Evolutionary conservation across 2,797 vertebrate genomes (phyloP).

Genomic region (Ctenopoma multispine): DNA sequence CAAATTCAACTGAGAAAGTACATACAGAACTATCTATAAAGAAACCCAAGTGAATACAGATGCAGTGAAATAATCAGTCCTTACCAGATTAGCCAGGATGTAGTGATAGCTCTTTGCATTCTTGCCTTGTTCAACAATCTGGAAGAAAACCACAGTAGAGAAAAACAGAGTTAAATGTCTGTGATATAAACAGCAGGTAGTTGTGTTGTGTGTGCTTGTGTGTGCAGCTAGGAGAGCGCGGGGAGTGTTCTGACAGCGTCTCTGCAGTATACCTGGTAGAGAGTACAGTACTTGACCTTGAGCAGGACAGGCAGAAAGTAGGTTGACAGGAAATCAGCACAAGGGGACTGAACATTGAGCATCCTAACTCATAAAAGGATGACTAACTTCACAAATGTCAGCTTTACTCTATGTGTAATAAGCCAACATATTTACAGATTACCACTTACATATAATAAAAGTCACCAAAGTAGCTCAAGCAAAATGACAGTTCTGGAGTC

Average conservation of each 20-base stretch:
- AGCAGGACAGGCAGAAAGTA: slow-evolving; percentile 35
- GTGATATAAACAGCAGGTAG: slow-evolving; percentile 23
- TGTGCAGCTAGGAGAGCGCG: slow-evolving; percentile 5
- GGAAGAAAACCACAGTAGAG: slow-evolving; percentile 70
- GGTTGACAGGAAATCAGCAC: slow-evolving; percentile 34
- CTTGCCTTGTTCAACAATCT: slow-evolving; percentile 96
- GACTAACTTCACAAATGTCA: neutral
- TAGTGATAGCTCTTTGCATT: slow-evolving; percentile 98
- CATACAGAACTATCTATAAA: neutral
- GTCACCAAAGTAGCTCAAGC: neutral
- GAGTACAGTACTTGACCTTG: slow-evolving; percentile 59
- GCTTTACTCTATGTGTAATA: neutral
- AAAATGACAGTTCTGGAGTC: slow-evolving; percentile 2
- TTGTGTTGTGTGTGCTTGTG: slow-evolving; percentile 3
- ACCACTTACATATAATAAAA: neutral
- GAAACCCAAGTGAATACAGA: neutral
- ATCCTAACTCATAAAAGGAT: neutral
- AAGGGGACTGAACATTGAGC: neutral
- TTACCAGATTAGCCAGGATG: slow-evolving; percentile 98
- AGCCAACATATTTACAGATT: slow-evolving; percentile 2
- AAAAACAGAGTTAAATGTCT: slow-evolving; percentile 32
- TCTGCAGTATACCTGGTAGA: slow-evolving; percentile 31
- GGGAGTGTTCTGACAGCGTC: slow-evolving; percentile 33
- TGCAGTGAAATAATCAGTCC: slow-evolving; percentile 49
- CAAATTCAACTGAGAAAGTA: slow-evolving; percentile 11